Base-by-base conservation (phyloP, 2,113 vertebrate genomes). In the Xerus inauris region DNA sequence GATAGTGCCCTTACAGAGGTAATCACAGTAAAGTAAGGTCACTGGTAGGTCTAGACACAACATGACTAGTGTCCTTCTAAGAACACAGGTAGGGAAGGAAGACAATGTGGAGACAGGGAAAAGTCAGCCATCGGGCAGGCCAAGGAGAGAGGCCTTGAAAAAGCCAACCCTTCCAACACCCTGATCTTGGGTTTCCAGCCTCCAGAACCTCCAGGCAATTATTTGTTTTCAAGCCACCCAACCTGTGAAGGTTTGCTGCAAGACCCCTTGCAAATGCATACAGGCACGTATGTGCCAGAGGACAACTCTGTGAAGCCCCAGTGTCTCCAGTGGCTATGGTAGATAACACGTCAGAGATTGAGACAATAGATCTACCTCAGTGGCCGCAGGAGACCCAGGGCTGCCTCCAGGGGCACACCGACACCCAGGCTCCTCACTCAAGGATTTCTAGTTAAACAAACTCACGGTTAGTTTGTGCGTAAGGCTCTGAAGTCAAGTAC, bases 311-410 rank as follows among this genome's bases (percentile, higher is more conserved):
- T 42, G 51, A 9, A 64, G 9, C 1, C 2, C 28, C 47, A 22
- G 32, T 4, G 13, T 69, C 17, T 42, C 45, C 32, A n/a, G 0
- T 47, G 57, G 45, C 12, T 81, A 47, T 32, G 49, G 6, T 69
- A 69, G 79, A 30, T 47, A 73, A 28, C 30, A 32, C 32, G 12
- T 12, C 12, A 90, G 35, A 81, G 30, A 10, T 6, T 10, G 26
- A 82, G 51, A 93, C 30, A 32, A 38, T 35, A 71, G 30, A 20
- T 35, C 0, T 57, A 49, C 8, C 32, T 67, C 17, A 14, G 7
- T 26, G 16, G 73, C 8, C 8, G 14, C 38, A 4, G 0, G 10
- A 54, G 59, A 64, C 4, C 7, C 3, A 42, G 17, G 51, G n/a
- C 35, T 90, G 8, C 87, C 40, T 40, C 20, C 8, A n/a, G 38